Evolutionary conservation across 35 echinoderm and acorn worm species (phyloP).

Genomic region (Lytechinus variegatus): DNA sequence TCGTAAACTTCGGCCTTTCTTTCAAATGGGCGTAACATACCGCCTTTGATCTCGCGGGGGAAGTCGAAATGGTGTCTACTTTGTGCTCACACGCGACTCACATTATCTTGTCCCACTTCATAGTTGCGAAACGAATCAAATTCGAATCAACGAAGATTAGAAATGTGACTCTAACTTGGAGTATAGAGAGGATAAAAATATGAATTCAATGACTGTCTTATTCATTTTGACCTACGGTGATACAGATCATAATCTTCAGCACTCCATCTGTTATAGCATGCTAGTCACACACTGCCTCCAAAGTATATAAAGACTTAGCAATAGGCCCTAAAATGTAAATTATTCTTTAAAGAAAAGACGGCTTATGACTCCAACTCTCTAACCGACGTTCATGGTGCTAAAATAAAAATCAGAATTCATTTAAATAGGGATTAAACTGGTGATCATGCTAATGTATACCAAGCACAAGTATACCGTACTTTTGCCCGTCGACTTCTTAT

Average conservation of each 20-base stretch:
- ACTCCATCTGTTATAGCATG: background rate
- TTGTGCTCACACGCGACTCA: background rate
- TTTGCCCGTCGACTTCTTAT: background rate
- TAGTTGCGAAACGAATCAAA: background rate
- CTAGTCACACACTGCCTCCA: background rate
- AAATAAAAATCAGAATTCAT: background rate
- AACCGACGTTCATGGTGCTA: background rate
- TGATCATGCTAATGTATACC: background rate
- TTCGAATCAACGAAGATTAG: background rate
- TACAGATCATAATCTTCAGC: background rate
- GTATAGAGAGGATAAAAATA: background rate
- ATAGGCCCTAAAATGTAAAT: background rate
- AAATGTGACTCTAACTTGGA: background rate
- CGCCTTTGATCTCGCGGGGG: background rate
- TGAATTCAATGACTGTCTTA: background rate
- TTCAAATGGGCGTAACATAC: background rate
- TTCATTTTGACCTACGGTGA: background rate
- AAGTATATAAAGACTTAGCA: background rate
- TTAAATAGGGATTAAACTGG: background rate
- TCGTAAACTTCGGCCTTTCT: conserved; percentile 2
- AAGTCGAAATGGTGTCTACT: background rate
- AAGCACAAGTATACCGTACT: background rate
- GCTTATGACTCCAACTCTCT: background rate
- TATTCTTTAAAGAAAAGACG: background rate
- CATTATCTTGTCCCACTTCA: background rate